These are phyloP conservation scores for Yponomeuta evonymella DNA, from an alignment of 2,888 invertebrate genomes.

Conservation along the genomic window DNA sequence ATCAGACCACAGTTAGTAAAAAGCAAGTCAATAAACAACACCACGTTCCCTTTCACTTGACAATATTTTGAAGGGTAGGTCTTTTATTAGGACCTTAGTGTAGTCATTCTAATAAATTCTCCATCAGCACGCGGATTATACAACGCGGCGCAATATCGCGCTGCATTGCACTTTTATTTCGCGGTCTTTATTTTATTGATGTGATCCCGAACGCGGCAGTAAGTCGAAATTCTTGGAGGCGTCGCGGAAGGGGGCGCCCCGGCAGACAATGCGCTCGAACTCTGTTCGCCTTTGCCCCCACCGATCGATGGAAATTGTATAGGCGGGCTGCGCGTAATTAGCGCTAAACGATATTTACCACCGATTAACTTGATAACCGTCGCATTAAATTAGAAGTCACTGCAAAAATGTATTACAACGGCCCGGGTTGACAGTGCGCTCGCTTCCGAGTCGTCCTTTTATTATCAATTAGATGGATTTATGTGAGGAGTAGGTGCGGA, in stretches of 20 bases:
- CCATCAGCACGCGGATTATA: slow-evolving; percentile 25
- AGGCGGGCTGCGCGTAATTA: slow-evolving; percentile 55
- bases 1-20: background rate
- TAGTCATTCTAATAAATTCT: slow-evolving; percentile 23
- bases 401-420: slow-evolving; percentile 68
- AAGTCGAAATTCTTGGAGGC: slow-evolving; percentile 11
- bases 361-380: slow-evolving; percentile 55
- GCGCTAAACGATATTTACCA: slow-evolving; percentile 60
- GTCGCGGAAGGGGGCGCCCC: slow-evolving; percentile 14
- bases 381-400: slow-evolving; percentile 56
- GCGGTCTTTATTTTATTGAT: slow-evolving; percentile 25
- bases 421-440: slow-evolving; percentile 48
- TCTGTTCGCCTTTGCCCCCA: slow-evolving; percentile 27
- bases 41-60: background rate
- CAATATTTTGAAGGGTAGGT: background rate
- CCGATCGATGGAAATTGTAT: slow-evolving; percentile 35
- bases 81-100: background rate
- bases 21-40: background rate
- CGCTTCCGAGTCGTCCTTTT: slow-evolving; percentile 46
- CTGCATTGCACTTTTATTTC: slow-evolving; percentile 31
- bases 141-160: slow-evolving; percentile 28
- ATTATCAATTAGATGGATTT: slow-evolving; percentile 75
- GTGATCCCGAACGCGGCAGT: slow-evolving; percentile 18
- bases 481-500: slow-evolving; percentile 69
- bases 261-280: slow-evolving; percentile 15